Conservation (phyloP, 2,888 invertebrate genomes). For the Choreutis nemorana region DNA sequence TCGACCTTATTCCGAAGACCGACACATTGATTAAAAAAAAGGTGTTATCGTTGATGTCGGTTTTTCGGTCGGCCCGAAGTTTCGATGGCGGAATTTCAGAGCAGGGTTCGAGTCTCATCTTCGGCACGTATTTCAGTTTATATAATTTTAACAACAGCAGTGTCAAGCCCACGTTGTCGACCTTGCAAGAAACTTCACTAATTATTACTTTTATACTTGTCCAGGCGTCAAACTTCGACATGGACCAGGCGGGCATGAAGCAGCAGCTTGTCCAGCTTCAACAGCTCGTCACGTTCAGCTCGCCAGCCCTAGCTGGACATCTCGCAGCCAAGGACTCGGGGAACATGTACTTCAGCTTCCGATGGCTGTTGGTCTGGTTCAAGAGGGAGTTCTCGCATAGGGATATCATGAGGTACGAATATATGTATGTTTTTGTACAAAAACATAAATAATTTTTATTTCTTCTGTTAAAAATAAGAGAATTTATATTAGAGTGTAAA, state of each 20-base stretch:
- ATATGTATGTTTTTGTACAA: too few species aligned
- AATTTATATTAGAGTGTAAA: too few species aligned
- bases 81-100: neutral
- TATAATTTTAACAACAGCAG: constrained; percentile 3
- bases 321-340: constrained; percentile 85
- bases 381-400: constrained; percentile 91
- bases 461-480: too few species aligned
- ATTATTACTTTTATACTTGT: neutral
- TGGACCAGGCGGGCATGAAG: constrained; percentile 97
- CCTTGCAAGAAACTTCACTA: too few species aligned
- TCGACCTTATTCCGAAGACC: too few species aligned
- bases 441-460: too few species aligned
- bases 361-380: constrained; percentile 96
- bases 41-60: too few species aligned
- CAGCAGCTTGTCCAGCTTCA: constrained; percentile 87
- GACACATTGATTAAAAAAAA: too few species aligned
- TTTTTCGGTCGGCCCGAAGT: too few species aligned
- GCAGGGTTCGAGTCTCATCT: neutral
- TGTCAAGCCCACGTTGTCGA: too few species aligned
- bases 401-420: constrained; percentile 84
- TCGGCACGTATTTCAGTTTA: neutral
- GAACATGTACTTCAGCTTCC: constrained; percentile 99
- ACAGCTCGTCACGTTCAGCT: constrained; percentile 80
- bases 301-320: constrained; percentile 86
- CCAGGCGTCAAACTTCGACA: constrained; percentile 90